Percentiles rank a stretch among this genome's conserved stretches.
phyloP scores from a whole-genome alignment of 1,140 invertebrate species.

The Bombus vancouverensis region DNA sequence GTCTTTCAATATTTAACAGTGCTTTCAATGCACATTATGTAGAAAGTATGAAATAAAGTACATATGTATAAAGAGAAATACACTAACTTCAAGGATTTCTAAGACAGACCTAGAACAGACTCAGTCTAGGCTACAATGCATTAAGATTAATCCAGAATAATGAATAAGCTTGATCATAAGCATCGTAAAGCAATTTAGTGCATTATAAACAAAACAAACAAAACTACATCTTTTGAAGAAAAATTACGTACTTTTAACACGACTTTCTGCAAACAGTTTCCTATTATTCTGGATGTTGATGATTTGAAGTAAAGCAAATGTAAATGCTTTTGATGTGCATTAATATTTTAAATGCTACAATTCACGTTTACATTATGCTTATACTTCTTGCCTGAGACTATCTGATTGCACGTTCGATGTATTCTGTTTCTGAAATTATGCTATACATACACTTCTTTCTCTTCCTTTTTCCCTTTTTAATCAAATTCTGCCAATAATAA shows the following conservation, averaged over 20 bases:
- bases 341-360: slow-evolving; percentile 21
- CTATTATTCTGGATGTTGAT: slow-evolving; percentile 80
- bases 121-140: slow-evolving; percentile 80
- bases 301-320: slow-evolving; percentile 68
- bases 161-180: slow-evolving; percentile 69
- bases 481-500: slow-evolving; percentile 22
- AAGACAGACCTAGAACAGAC: slow-evolving; percentile 83
- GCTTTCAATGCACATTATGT: slow-evolving; percentile 61
- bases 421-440: slow-evolving; percentile 35
- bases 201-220: slow-evolving; percentile 69
- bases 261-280: slow-evolving; percentile 54
- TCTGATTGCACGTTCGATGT: slow-evolving; percentile 75
- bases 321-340: slow-evolving; percentile 63
- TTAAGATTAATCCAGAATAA: slow-evolving; percentile 81
- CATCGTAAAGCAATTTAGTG: slow-evolving; percentile 57
- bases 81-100: slow-evolving; percentile 60
- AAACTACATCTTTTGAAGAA: slow-evolving; percentile 59
- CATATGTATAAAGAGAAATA: slow-evolving; percentile 51
- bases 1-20: slow-evolving; percentile 76
- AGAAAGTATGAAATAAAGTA: slow-evolving; percentile 51
- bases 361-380: slow-evolving; percentile 72
- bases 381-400: slow-evolving; percentile 71
- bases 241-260: slow-evolving; percentile 44
- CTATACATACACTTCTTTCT: not conserved
- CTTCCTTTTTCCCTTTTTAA: not conserved